Evolutionary conservation across 2,797 vertebrate species (phyloP).

Genomic region (Phoeniculus purpureus): DNA sequence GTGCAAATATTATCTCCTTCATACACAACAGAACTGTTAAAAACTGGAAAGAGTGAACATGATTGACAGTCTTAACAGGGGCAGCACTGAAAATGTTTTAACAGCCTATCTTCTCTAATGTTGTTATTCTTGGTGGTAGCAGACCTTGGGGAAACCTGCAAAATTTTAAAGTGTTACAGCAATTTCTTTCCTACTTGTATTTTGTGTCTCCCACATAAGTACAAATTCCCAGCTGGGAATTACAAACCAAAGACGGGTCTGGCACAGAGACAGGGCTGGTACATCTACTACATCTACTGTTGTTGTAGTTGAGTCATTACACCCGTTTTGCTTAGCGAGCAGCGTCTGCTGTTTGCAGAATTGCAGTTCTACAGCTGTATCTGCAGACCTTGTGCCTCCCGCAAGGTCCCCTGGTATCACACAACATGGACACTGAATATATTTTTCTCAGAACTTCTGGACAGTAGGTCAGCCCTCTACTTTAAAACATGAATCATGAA

Average conservation of each 20-base stretch:
- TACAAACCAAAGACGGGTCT: neutral
- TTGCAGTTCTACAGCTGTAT: neutral
- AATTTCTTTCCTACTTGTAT: neutral
- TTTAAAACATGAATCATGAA: neutral
- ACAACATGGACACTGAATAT: neutral
- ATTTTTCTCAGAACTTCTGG: neutral
- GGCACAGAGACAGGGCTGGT: neutral
- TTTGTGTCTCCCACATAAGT: neutral
- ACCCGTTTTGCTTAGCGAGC: neutral
- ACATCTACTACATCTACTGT: neutral
- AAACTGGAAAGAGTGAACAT: constrained; percentile 52
- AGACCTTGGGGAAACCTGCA: constrained; percentile 7
- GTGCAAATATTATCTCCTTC: constrained; percentile 66
- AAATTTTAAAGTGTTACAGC: neutral
- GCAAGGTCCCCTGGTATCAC: neutral
- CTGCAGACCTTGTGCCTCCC: neutral
- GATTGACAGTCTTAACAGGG: constrained; percentile 59
- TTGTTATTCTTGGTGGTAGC: neutral
- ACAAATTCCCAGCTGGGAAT: neutral
- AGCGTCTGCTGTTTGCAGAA: neutral
- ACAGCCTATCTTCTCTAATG: constrained; percentile 39
- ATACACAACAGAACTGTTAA: constrained; percentile 58
- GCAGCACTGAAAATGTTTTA: constrained; percentile 38
- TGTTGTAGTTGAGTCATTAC: neutral
- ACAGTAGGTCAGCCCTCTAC: neutral